phyloP scores from a whole-genome alignment of 2,888 invertebrate genomes.

The Bruchidius siliquastri region DNA sequence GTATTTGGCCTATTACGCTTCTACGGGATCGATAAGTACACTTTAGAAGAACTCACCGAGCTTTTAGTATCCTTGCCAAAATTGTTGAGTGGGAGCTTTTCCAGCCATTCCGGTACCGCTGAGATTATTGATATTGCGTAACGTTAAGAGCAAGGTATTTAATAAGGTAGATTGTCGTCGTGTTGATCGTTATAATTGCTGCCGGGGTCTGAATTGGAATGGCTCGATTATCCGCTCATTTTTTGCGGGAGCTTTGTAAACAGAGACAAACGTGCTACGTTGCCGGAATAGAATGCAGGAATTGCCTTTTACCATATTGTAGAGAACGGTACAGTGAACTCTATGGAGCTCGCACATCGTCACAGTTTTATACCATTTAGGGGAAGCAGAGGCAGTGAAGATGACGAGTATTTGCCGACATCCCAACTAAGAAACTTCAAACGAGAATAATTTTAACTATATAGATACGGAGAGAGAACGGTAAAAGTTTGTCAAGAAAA shows the following conservation, averaged over 20 bases:
- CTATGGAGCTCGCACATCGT: not conserved
- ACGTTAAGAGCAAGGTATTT: slow-evolving; percentile 18
- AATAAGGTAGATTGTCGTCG: slow-evolving; percentile 20
- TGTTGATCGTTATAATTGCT: slow-evolving; percentile 30
- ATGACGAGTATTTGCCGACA: not conserved
- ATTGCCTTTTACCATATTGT: not conserved
- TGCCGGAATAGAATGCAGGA: not conserved
- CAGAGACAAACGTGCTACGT: not conserved
- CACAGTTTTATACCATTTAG: not conserved
- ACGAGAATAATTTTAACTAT: too few relatives aligned
- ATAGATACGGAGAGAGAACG: too few relatives aligned
- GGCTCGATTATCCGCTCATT: slow-evolving; percentile 22
- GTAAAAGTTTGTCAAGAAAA: too few relatives aligned
- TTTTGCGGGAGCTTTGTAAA: slow-evolving; percentile 8
- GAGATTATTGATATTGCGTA: slow-evolving; percentile 1
- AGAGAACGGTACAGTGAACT: not conserved
- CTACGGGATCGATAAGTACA: too few relatives aligned
- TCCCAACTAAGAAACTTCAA: not conserved
- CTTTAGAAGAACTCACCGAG: too few relatives aligned
- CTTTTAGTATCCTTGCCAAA: too few relatives aligned
- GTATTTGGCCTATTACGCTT: too few relatives aligned
- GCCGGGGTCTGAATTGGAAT: slow-evolving; percentile 28
- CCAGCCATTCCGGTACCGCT: too few relatives aligned
- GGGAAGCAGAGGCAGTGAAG: not conserved
- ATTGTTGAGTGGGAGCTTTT: too few relatives aligned